phyloP scores from a whole-genome alignment of 2,113 vertebrate genomes.

The Malurus melanocephalus region DNA sequence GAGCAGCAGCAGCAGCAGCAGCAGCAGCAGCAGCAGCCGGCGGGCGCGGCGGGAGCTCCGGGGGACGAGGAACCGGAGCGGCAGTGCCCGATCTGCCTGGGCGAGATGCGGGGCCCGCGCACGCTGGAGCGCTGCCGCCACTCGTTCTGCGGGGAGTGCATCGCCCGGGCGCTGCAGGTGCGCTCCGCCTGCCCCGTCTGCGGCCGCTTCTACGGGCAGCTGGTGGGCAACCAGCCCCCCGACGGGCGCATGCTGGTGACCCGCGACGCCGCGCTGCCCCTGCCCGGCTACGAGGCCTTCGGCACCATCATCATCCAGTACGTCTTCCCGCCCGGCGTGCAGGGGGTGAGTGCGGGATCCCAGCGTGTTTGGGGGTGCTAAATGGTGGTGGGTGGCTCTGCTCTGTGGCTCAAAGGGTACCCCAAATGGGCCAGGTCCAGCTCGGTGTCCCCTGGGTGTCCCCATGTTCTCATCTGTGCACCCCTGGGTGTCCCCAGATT shows the following conservation, averaged over 20 bases:
- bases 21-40: not conserved
- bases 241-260: conserved; percentile 92
- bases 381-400: accelerated
- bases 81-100: conserved; percentile 92
- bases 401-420: too few species aligned
- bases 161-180: conserved; percentile 90
- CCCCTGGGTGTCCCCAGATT: too few species aligned
- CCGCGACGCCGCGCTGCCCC: conserved; percentile 83
- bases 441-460: too few species aligned
- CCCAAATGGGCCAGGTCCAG: too few species aligned
- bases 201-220: conserved; percentile 88
- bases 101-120: conserved; percentile 87
- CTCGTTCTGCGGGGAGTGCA: conserved; percentile 88
- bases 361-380: not conserved
- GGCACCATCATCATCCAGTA: conserved; percentile 96
- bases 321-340: conserved; percentile 90
- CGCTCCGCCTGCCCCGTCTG: conserved; percentile 93
- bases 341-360: conserved; percentile 77
- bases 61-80: conserved; percentile 48
- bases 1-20: not conserved
- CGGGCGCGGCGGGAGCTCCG: too few species aligned
- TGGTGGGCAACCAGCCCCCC: conserved; percentile 92
- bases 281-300: conserved; percentile 89
- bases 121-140: conserved; percentile 90
- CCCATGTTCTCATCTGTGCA: too few species aligned